Percentiles rank a stretch among this genome's conserved stretches.
Conservation (phyloP, 92 coral and sea anemone genomes). For the Porites evermanni region DNA sequence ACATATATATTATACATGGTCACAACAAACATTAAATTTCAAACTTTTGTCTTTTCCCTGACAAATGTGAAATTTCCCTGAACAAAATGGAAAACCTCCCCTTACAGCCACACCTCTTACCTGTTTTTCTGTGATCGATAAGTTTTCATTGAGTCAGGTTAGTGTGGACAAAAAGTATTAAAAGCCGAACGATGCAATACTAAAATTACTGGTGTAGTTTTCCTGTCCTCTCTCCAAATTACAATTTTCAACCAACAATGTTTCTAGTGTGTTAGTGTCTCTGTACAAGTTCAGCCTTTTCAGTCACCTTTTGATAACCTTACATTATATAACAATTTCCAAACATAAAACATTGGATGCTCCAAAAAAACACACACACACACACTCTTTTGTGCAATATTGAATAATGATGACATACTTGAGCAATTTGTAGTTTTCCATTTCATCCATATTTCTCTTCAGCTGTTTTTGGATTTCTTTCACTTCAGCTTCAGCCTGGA, state of each 20-base stretch:
- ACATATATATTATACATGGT: background rate
- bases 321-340: too few species aligned
- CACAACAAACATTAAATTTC: background rate
- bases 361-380: constrained; percentile 7
- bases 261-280: too few species aligned
- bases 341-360: constrained; percentile 3
- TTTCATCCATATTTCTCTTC: constrained; percentile 51
- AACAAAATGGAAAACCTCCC: constrained; percentile 1
- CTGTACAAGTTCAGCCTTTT: too few species aligned
- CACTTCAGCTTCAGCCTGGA: constrained; percentile 62
- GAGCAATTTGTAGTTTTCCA: constrained; percentile 48
- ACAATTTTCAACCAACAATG: too few species aligned
- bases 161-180: too few species aligned
- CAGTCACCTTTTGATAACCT: too few species aligned
- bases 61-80: constrained; percentile 8
- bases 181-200: too few species aligned
- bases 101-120: constrained; percentile 5
- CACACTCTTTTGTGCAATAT: background rate
- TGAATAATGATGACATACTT: constrained; percentile 31
- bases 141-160: background rate
- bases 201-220: too few species aligned
- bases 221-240: too few species aligned
- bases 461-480: constrained; percentile 46
- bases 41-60: background rate
- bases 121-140: background rate